Evolutionary conservation across 2,113 vertebrate genomes (phyloP), one percentile per base, ranked within the genome.

Genomic region (Blennius ocellaris): DNA sequence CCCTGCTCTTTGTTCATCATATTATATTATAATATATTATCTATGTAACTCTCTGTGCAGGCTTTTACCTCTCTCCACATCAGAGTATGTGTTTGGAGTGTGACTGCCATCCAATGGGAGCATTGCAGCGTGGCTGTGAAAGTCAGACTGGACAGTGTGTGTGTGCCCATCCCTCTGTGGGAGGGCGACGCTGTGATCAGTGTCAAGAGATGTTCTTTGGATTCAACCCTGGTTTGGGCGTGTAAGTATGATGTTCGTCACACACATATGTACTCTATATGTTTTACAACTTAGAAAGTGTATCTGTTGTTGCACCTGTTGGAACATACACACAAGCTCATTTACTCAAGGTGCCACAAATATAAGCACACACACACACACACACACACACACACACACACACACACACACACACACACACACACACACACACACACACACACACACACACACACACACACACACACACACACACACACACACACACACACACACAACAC

Each of bases 191-290:
- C 1, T 98, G 96, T 90, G 93, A 97, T 82, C 93, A 4, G 12
- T 97, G 96, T 82, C 84, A 43, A 60, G 93, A 96, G 36, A 85
- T 85, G 73, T 94, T 95, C 90, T 98, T 94, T 82, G 95, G 95
- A 74, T 97, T 98, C 84, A 93, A 96, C 74, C 90, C 93, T 70
- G 89, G 92, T 69, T 87, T 90, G 40, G 95, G 96, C 85, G 96
- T 95, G 97, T 96, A 90, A 93, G 11, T 55, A 81, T 56, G 3
- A 38, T 43, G 6, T 36, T 11, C 71, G 12, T 47, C 11, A 41
- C 57, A 41, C 12, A 40, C 47, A 63, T 30, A 55, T 45, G 41
- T 12, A 36, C 37, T 43, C 8, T 57, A 15, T 38, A 1, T 8
- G 9, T 53, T 48, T 5, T 54, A n/a, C 10, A 43, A 44, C 12